Percentiles rank a stretch among this genome's conserved stretches.
Evolutionary conservation across 2,888 invertebrate species (phyloP).

Genomic region (Oscheius sp.): DNA sequence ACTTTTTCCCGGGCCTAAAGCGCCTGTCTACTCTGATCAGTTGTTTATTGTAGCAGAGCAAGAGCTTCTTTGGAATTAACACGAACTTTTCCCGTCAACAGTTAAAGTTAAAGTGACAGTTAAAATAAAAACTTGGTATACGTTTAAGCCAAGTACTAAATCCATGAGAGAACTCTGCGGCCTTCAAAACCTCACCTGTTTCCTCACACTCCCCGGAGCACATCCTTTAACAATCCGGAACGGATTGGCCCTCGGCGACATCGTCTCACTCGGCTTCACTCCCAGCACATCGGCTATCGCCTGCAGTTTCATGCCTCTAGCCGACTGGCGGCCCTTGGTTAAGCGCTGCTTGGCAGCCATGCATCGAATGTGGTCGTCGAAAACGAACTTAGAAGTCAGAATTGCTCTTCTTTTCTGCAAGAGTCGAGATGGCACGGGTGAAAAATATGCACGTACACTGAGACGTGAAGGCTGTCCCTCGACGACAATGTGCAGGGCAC

Average conservation of each 20-base stretch:
- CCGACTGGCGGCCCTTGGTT: constrained; percentile 85
- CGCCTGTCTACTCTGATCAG: too few species aligned
- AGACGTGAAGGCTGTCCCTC: constrained; percentile 56
- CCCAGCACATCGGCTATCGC: constrained; percentile 92
- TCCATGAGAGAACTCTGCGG: too few species aligned
- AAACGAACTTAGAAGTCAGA: constrained; percentile 91
- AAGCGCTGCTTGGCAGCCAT: constrained; percentile 96
- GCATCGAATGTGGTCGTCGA: constrained; percentile 97
- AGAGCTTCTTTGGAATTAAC: too few species aligned
- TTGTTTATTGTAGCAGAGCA: too few species aligned
- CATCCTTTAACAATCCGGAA: constrained; percentile 63
- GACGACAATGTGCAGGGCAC: constrained; percentile 85
- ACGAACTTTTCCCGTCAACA: too few species aligned
- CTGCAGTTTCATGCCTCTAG: constrained; percentile 95
- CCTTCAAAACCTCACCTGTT: constrained; percentile 40
- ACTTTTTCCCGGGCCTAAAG: too few species aligned
- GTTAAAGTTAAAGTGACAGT: too few species aligned
- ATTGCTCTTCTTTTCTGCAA: constrained; percentile 79
- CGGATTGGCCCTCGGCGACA: constrained; percentile 55
- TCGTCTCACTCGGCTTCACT: constrained; percentile 41
- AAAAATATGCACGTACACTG: constrained; percentile 30
- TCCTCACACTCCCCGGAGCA: constrained; percentile 62
- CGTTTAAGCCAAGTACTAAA: too few species aligned
- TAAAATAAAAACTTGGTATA: too few species aligned
- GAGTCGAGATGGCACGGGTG: not conserved